Base-by-base conservation (phyloP, 1,140 invertebrate species). In the Drosophila rhopaloa region DNA sequence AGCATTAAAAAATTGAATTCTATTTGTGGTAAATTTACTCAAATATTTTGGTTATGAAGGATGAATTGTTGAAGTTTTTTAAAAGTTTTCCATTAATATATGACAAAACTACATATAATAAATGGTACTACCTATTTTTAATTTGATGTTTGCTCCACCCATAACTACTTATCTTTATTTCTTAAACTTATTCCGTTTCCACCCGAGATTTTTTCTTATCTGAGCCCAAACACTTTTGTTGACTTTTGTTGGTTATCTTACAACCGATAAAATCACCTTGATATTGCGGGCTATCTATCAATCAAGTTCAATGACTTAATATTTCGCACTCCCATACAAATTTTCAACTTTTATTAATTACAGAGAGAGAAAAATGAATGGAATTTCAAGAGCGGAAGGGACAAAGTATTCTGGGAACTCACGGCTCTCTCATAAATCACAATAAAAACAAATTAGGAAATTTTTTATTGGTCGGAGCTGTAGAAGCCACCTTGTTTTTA, bases 381-480 rank as follows among this genome's bases (percentile, higher is more conserved):
- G 3, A 35, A 14, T 11, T 16, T 14, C 1, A 7, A 16, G 44
- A 13, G 35, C 9, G 35, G n/a, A 66, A 41, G 24, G 4, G 13
- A 53, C 27, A 35, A 50, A 38, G 27, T 37, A 16, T 19, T 70
- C 32, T 29, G 27, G 16, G n/a, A 8, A 24, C 63, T 58, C 76
- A 79, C 60, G 71, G 50, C 54, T 60, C 46, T 59, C 29, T 46
- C 80, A 89, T 89, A 84, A 89, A 89, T 89, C 84, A 89, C 80
- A 89, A 89, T 89, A 89, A 84, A 89, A 89, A 84, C 56, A 84
- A 89, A 89, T 89, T 89, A 89, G 85, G 44, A 61, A 79, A 81
- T 81, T 84, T 83, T 80, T 85, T 86, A 80, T 78, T 75, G 75
- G 48, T 14, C 35, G 6, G 14, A 48, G 35, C n/a, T 5, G 6